Evolutionary conservation across 2,797 vertebrate species (phyloP), one percentile per base, ranked within the genome.

Genomic region (Parotocinclus haroldoi): DNA sequence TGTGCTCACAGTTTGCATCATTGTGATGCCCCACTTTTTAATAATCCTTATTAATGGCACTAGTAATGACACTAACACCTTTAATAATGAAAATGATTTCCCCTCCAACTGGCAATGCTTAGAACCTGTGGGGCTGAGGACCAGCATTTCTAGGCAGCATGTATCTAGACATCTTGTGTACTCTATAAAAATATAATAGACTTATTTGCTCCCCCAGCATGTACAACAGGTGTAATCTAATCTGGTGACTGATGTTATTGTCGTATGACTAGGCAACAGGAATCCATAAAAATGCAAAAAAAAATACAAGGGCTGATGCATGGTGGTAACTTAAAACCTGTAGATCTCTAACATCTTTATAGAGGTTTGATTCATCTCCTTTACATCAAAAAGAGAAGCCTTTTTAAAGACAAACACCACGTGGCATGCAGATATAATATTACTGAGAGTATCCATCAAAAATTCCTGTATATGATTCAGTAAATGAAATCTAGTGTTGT

Each of bases 231-330:
- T 56, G n/a, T 36, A 54, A 50, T 71, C 38, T 44, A 37, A 66
- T 48, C 19, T 9, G 7, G n/a, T 48, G 44, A 61, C 9, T 55
- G 63, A 66, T 61, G 49, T 18, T n/a, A 49, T 71, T 71, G 17
- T 71, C 36, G 40, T 66, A 60, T 60, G 50, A 54, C 61, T 58
- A 46, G 10, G 51, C 10, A 42, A 60, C 39, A 54, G 16, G 64
- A 71, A 71, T 61, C 51, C 14, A 61, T 66, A 42, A 61, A 55
- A 66, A 61, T 71, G 36, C n/a, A n/a, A n/a, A n/a, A n/a, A n/a
- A n/a, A n/a, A n/a, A 61, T 53, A 71, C 27, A 10, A 66, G 50
- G 49, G 27, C 27, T 40, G n/a, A 60, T 39, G 51, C 56, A 60
- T n/a, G 49, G 10, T 44, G 50, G 39, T 57, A 58, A 27, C 59